These are phyloP conservation scores for Fissipunctia ypsillon DNA, from an alignment of 2,888 invertebrate species.

Conservation along the genomic window DNA sequence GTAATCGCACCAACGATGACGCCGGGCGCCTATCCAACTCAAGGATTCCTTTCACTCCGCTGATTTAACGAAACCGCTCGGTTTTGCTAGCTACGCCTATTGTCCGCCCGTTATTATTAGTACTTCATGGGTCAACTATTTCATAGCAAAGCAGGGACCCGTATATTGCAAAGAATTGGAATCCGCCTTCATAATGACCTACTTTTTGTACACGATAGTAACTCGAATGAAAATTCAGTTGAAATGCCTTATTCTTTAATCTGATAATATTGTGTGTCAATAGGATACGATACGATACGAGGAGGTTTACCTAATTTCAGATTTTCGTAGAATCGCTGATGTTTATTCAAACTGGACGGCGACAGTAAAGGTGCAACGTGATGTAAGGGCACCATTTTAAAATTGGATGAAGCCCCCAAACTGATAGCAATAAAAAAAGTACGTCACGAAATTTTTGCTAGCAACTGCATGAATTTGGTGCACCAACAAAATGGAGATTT, in stretches of 20 bases:
- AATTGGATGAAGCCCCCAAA: conserved; percentile 58
- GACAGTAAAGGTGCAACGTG: conserved; percentile 1
- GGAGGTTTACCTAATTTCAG: conserved; percentile 2
- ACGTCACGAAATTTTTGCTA: conserved; percentile 52
- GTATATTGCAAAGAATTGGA: conserved; percentile 66
- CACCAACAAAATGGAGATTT: conserved; percentile 66
- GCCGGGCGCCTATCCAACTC: conserved; percentile 83
- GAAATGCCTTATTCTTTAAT: conserved; percentile 4
- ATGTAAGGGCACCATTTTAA: conserved; percentile 29
- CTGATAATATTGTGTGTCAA: background rate
- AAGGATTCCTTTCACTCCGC: conserved; percentile 81
- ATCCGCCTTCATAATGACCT: conserved; percentile 60
- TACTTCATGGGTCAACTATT: conserved; percentile 76
- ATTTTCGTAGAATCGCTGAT: conserved; percentile 10
- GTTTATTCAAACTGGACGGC: background rate
- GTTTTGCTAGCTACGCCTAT: conserved; percentile 76
- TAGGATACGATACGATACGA: background rate
- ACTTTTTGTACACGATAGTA: conserved; percentile 44
- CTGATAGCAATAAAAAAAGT: conserved; percentile 58
- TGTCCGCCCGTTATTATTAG: conserved; percentile 79
- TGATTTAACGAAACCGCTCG: conserved; percentile 80
- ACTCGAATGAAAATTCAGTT: conserved; percentile 26
- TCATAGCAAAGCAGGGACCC: conserved; percentile 62
- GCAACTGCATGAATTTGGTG: conserved; percentile 63
- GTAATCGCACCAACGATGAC: conserved; percentile 73